These are phyloP conservation scores for Cephus runcator DNA, from an alignment of 2,888 invertebrate genomes.

Conservation along the genomic window DNA sequence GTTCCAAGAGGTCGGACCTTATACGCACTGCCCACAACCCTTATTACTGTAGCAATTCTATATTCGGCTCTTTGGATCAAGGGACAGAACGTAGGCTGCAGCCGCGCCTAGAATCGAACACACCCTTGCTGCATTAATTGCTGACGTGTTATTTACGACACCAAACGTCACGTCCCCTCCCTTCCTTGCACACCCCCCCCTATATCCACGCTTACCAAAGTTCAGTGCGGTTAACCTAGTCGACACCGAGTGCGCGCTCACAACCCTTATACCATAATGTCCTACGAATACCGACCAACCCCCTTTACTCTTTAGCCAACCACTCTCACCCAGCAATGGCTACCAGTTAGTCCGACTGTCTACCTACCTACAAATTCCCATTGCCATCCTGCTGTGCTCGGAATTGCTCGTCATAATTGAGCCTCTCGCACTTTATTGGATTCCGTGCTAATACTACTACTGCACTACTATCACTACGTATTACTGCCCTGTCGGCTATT, in stretches of 20 bases:
- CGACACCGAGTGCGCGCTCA: slow-evolving; percentile 1
- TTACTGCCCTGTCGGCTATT: background rate
- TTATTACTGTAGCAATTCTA: slow-evolving; percentile 43
- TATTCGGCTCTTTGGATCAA: slow-evolving; percentile 34
- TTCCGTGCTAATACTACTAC: background rate
- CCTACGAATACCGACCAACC: background rate
- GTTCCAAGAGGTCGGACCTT: background rate
- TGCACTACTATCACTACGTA: background rate
- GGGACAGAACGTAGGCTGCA: slow-evolving; percentile 23
- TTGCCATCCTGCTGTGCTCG: background rate
- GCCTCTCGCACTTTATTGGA: background rate
- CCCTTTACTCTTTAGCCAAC: background rate
- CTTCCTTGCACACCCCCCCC: background rate
- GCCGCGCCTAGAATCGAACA: slow-evolving; percentile 31
- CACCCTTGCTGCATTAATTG: slow-evolving; percentile 43
- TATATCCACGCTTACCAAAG: slow-evolving; percentile 9
- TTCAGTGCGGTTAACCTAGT: slow-evolving; percentile 14
- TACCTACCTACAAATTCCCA: slow-evolving; percentile 7
- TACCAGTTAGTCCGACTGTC: background rate
- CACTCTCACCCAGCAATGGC: background rate
- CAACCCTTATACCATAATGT: background rate
- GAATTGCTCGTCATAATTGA: slow-evolving; percentile 2
- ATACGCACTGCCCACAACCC: slow-evolving; percentile 24
- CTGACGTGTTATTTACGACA: slow-evolving; percentile 44
- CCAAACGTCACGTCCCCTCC: slow-evolving; percentile 30